Evolutionary conservation across 2,888 invertebrate species (phyloP).

Genomic region (Xestia sexstrigata): DNA sequence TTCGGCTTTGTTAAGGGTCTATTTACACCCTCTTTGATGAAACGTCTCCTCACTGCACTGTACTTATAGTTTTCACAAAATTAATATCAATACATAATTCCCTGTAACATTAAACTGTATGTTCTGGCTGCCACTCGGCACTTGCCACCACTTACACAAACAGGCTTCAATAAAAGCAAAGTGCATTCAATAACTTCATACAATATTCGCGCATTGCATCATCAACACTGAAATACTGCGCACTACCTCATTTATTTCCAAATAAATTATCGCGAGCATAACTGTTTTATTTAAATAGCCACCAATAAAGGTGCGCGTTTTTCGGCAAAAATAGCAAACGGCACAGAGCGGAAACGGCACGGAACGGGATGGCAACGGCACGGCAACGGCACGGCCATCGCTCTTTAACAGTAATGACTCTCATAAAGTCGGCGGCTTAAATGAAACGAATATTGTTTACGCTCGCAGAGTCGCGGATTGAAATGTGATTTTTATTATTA

Average conservation of each 20-base stretch:
- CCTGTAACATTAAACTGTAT: neutral
- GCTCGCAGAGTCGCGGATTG: constrained; percentile 51
- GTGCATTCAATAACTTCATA: constrained; percentile 28
- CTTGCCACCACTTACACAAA: constrained; percentile 13
- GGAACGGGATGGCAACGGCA: neutral
- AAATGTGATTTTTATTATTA: constrained; percentile 55
- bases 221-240: constrained; percentile 35
- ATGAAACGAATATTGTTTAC: constrained; percentile 60
- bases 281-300: constrained; percentile 54
- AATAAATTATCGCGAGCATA: constrained; percentile 44
- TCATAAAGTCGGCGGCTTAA: constrained; percentile 53
- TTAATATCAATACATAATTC: neutral
- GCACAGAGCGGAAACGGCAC: neutral
- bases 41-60: neutral
- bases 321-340: constrained; percentile 1
- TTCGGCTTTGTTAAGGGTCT: too few species aligned
- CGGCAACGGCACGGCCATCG: constrained; percentile 7
- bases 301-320: constrained; percentile 26
- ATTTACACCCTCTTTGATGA: too few species aligned
- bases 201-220: constrained; percentile 20
- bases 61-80: neutral
- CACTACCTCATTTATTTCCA: constrained; percentile 33
- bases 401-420: constrained; percentile 41
- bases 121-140: constrained; percentile 1
- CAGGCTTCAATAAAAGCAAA: constrained; percentile 24